A percentile compares a stretch with the other conserved stretches of the same genome.
These are phyloP conservation scores for Triops longicaudatus DNA, from an alignment of 1,140 invertebrate genomes.

Conservation along the genomic window DNA sequence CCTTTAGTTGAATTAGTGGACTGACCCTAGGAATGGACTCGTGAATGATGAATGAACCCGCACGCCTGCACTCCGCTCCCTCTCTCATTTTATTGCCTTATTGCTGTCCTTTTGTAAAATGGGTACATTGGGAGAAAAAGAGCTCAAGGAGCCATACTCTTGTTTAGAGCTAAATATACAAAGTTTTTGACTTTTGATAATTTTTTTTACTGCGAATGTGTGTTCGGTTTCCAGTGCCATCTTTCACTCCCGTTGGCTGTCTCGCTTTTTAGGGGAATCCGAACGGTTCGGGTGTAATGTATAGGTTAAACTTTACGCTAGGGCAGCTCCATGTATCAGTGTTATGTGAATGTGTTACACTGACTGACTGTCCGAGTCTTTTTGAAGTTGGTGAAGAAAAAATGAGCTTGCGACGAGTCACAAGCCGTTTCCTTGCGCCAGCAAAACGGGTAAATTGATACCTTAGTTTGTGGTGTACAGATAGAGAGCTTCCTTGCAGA, in stretches of 20 bases:
- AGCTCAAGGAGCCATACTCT: background rate
- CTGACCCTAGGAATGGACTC: slow-evolving; percentile 10
- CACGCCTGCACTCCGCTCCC: background rate
- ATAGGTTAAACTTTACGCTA: slow-evolving; percentile 8
- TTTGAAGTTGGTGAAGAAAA: background rate
- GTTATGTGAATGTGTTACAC: background rate
- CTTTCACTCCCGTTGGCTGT: background rate
- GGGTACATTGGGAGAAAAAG: background rate
- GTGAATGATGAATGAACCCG: background rate
- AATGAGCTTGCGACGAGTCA: background rate
- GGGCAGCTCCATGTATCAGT: background rate
- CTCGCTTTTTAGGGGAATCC: background rate
- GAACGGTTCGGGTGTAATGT: background rate
- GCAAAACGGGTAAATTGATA: slow-evolving; percentile 15
- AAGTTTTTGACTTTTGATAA: background rate
- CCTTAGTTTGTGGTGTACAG: background rate
- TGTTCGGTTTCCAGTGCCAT: background rate
- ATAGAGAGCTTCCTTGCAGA: slow-evolving; percentile 14
- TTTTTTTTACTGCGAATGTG: background rate
- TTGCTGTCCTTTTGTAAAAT: background rate
- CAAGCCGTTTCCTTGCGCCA: background rate
- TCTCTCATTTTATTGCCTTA: background rate
- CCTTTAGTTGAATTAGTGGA: slow-evolving; percentile 6
- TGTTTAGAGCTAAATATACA: background rate
- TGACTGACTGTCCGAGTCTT: background rate